A percentile compares a stretch with the other conserved stretches of the same genome.
Conservation (phyloP, 2,797 vertebrate genomes). For the Macropodus opercularis region DNA sequence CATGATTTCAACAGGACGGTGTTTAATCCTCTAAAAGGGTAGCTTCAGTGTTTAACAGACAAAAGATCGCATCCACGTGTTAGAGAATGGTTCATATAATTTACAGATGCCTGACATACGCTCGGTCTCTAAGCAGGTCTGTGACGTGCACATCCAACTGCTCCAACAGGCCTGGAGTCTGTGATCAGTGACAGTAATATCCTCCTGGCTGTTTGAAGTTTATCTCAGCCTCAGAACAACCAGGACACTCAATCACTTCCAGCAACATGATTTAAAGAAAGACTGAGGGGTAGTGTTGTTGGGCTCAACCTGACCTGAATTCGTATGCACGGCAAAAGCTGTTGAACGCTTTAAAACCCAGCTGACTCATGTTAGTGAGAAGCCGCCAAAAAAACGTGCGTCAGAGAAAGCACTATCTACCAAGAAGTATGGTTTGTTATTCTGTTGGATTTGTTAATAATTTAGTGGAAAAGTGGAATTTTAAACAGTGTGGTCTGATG, state of each 20-base stretch:
- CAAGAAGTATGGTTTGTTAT: slow-evolving; percentile 47
- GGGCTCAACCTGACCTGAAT: slow-evolving; percentile 56
- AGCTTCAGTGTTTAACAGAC: slow-evolving; percentile 27
- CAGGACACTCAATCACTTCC: slow-evolving; percentile 69
- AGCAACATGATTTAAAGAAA: slow-evolving; percentile 71
- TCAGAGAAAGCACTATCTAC: slow-evolving; percentile 52
- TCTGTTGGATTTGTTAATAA: slow-evolving; percentile 44
- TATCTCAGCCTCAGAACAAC: slow-evolving; percentile 69
- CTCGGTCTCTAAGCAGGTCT: slow-evolving; percentile 73
- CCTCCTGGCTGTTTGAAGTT: slow-evolving; percentile 75
- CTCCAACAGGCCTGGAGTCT: slow-evolving; percentile 57
- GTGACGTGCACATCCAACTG: slow-evolving; percentile 39
- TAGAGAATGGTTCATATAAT: slow-evolving; percentile 65
- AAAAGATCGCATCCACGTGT: slow-evolving; percentile 45
- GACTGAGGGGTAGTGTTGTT: slow-evolving; percentile 59
- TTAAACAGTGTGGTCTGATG: slow-evolving; percentile 49
- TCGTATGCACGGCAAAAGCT: slow-evolving; percentile 42
- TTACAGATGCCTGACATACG: slow-evolving; percentile 80
- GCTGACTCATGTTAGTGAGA: slow-evolving; percentile 62
- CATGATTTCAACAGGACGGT: neutral
- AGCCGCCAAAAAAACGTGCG: slow-evolving; percentile 51
- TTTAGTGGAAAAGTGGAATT: slow-evolving; percentile 52
- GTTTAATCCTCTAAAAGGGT: slow-evolving; percentile 38
- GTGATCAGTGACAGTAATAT: slow-evolving; percentile 66
- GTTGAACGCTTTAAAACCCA: slow-evolving; percentile 55